Conservation (phyloP, 1,140 invertebrate species). For the Pararge aegeria region DNA sequence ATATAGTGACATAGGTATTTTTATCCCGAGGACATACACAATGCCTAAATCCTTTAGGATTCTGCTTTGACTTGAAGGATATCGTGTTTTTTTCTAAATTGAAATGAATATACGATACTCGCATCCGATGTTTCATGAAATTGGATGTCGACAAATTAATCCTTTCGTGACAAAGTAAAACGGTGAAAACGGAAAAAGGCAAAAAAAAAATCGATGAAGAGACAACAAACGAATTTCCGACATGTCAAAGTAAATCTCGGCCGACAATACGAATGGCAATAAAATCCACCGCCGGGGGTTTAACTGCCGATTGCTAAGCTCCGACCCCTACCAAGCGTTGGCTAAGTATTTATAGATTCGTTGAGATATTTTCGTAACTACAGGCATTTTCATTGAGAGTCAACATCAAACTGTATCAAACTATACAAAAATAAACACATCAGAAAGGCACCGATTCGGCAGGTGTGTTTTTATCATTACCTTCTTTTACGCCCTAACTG, state of each 20-base stretch:
- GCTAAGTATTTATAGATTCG: neutral
- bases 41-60: too few species aligned
- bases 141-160: conserved; percentile 35
- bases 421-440: too few species aligned
- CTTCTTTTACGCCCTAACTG: too few species aligned
- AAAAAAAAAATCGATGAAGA: conserved; percentile 51
- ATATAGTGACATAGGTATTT: too few species aligned
- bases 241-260: conserved; percentile 72
- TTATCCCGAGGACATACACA: too few species aligned
- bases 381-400: neutral
- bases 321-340: conserved; percentile 43
- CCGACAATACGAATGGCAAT: conserved; percentile 73
- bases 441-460: too few species aligned
- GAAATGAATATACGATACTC: conserved; percentile 1
- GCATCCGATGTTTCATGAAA: conserved; percentile 17
- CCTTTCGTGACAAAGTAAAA: conserved; percentile 38
- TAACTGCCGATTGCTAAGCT: conserved; percentile 61
- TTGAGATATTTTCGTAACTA: too few species aligned
- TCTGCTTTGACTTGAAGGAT: too few species aligned
- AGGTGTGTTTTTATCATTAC: too few species aligned
- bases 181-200: conserved; percentile 43
- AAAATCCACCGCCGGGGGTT: conserved; percentile 60
- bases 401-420: too few species aligned
- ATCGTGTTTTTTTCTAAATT: too few species aligned
- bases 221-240: conserved; percentile 71